Base-by-base conservation (phyloP, 1,140 invertebrate species). In the Whitmania pigra region DNA sequence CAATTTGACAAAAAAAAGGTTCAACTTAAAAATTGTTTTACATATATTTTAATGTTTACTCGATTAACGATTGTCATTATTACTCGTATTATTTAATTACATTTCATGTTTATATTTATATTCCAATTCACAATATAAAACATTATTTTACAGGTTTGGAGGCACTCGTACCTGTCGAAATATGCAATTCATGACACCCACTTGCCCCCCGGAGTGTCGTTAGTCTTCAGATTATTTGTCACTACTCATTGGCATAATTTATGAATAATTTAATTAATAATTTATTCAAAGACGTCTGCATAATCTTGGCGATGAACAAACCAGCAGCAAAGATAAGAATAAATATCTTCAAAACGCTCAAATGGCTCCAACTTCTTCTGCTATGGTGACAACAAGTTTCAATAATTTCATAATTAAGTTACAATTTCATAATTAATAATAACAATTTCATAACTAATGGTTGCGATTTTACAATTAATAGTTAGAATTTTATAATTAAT, bases 61-160 rank as follows among this genome's bases (percentile, higher is more conserved):
- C 43, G 31, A 36, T 36, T 36, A 6, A 36, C 6, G 2, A 36
- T 36, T 6, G 31, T n/a, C 31, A 36, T 36, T 36, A 36, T 36
- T 36, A 6, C 6, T 36, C 6, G 31, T 36, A 36, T 3, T 36
- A 36, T 36, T 36, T 36, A 36, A n/a, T n/a, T n/a, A n/a, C n/a
- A n/a, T n/a, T n/a, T 36, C 31, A 36, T 6, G 2, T 36, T 36
- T 6, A 36, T 6, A 36, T 36, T 36, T 6, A 36, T 36, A 36
- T 36, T 36, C 31, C 31, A 36, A n/a, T n/a, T n/a, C n/a, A n/a
- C n/a, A n/a, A n/a, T n/a, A n/a, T n/a, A n/a, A n/a, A n/a, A n/a
- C n/a, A n/a, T n/a, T n/a, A n/a, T n/a, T n/a, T n/a, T n/a, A n/a
- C 57, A 63, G 57, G 57, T 63, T 22, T 63, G 57, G 57, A 63